Evolutionary conservation across 2,888 invertebrate species (phyloP).

Genomic region (Orthosia gracilis): DNA sequence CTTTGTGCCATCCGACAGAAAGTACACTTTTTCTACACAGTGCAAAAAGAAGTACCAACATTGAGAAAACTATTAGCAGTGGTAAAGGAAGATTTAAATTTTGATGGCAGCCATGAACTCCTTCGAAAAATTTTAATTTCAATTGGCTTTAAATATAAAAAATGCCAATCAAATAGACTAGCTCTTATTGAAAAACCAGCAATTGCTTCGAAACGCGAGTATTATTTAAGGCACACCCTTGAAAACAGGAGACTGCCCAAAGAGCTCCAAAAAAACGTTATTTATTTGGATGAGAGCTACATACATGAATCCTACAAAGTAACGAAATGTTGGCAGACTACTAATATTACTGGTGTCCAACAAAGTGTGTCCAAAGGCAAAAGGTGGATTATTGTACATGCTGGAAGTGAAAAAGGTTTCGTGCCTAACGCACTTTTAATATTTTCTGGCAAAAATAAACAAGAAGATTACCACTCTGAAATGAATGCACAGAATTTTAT

Average conservation of each 20-base stretch:
- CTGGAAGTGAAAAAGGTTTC: too few relatives aligned
- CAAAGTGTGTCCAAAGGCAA: constrained; percentile 53
- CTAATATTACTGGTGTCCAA: constrained; percentile 32
- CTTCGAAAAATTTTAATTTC: not conserved
- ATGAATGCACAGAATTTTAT: too few relatives aligned
- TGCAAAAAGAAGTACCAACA: too few relatives aligned
- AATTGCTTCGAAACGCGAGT: not conserved
- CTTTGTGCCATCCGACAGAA: not conserved
- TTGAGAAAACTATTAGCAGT: not conserved
- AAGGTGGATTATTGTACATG: constrained; percentile 39
- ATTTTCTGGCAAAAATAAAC: constrained; percentile 58
- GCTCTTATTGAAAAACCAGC: constrained; percentile 3
- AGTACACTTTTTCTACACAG: not conserved
- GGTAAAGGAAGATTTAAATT: not conserved
- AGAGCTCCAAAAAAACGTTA: constrained; percentile 5
- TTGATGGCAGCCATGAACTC: constrained; percentile 1
- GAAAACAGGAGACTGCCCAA: not conserved
- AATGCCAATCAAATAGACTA: constrained; percentile 1
- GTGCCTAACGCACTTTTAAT: constrained; percentile 58
- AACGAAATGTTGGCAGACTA: constrained; percentile 58
- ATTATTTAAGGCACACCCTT: not conserved
- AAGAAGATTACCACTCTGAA: too few relatives aligned
- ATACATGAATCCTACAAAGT: constrained; percentile 60
- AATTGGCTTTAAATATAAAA: not conserved
- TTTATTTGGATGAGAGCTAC: too few relatives aligned